Conservation (phyloP, 2,797 vertebrate species). For the Brachymystax lenok region DNA sequence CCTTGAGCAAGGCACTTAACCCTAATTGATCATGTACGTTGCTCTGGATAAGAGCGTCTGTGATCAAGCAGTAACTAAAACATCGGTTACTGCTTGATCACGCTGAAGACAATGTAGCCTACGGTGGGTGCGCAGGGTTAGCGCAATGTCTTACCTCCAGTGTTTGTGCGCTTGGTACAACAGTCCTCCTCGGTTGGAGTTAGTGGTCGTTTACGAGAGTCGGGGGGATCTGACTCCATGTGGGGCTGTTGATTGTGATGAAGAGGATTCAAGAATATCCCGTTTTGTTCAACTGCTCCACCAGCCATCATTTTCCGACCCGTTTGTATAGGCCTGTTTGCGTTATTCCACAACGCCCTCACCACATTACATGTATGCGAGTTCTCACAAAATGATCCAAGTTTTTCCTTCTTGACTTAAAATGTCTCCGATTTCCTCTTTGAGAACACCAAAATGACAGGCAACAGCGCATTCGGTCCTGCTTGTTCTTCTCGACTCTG, state of each 20-base stretch:
- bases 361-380: conserved; percentile 28
- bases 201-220: conserved; percentile 87
- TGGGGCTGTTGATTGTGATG: conserved; percentile 76
- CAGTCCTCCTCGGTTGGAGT: conserved; percentile 85
- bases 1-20: no score
- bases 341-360: conserved; percentile 47
- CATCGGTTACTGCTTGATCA: neutral
- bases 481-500: conserved; percentile 37
- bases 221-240: conserved; percentile 84
- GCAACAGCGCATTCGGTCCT: conserved; percentile 42
- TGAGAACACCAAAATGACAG: conserved; percentile 47
- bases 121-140: conserved; percentile 6
- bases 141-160: conserved; percentile 78
- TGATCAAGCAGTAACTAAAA: neutral
- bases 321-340: conserved; percentile 51
- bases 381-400: conserved; percentile 46
- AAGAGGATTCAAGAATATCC: conserved; percentile 77
- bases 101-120: conserved; percentile 18
- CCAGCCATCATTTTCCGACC: conserved; percentile 81
- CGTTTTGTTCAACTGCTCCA: conserved; percentile 85
- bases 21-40: no score
- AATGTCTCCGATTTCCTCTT: conserved; percentile 20
- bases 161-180: conserved; percentile 90
- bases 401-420: conserved; percentile 40
- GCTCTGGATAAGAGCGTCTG: no score